phyloP scores from a whole-genome alignment of 1,140 invertebrate species.

The Halyomorpha halys region DNA sequence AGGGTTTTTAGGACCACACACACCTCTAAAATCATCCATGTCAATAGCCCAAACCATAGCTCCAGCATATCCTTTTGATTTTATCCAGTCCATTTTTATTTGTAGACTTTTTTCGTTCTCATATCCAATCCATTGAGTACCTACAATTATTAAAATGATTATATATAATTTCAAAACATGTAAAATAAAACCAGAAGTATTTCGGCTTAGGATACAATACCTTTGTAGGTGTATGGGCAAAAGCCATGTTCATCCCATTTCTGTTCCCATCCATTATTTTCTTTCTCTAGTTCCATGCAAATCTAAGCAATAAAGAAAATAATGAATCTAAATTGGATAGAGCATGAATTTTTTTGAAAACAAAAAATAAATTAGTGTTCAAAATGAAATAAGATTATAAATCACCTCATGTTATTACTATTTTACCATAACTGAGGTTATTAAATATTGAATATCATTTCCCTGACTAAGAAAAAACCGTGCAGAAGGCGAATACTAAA shows the following conservation, averaged over 20 bases:
- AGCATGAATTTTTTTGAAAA: no score
- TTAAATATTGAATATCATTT: no score
- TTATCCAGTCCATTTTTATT: conserved; percentile 80
- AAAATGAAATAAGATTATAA: no score
- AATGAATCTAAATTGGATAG: neutral
- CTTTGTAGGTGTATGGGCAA: conserved; percentile 76
- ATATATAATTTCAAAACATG: neutral
- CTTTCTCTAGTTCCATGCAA: conserved; percentile 57
- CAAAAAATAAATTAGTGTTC: no score
- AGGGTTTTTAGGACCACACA: conserved; percentile 62
- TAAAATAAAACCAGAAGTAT: no score
- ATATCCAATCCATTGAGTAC: conserved; percentile 80
- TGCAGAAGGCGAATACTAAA: no score
- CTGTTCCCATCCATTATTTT: conserved; percentile 56
- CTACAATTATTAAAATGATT: conserved; percentile 32
- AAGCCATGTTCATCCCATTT: conserved; percentile 72
- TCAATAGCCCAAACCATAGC: conserved; percentile 81
- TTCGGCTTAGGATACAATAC: conserved; percentile 29
- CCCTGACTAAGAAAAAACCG: no score
- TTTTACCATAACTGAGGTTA: no score
- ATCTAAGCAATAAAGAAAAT: conserved; percentile 44
- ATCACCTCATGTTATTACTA: no score
- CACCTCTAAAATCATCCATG: conserved; percentile 71
- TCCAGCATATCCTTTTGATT: conserved; percentile 66
- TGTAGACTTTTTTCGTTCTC: conserved; percentile 69